Conservation (phyloP, 2,113 vertebrate species). For the Nerophis ophidion region DNA sequence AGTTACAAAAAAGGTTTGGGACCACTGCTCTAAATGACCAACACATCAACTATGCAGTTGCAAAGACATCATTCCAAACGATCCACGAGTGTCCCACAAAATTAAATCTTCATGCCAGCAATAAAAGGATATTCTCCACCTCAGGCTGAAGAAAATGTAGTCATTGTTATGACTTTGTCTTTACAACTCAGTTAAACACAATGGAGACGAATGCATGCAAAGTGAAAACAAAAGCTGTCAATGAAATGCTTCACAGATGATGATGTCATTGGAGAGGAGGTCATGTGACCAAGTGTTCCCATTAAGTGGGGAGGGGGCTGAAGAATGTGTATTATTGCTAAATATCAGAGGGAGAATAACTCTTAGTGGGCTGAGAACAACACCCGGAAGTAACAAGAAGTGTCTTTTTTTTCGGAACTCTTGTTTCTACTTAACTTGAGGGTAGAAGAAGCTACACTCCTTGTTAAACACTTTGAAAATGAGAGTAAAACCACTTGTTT, state of each 20-base stretch:
- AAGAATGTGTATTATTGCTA: constrained; percentile 52
- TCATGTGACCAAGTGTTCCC: constrained; percentile 40
- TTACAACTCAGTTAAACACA: constrained; percentile 34
- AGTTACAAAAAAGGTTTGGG: too few species aligned
- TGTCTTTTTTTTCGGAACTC: constrained; percentile 12
- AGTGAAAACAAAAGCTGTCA: not conserved
- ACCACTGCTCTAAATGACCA: too few species aligned
- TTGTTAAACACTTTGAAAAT: too few species aligned
- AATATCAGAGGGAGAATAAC: constrained; percentile 60
- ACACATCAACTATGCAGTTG: too few species aligned
- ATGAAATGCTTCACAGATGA: not conserved
- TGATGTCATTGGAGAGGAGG: constrained; percentile 20
- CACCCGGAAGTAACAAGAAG: constrained; percentile 24
- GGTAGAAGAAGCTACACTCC: too few species aligned
- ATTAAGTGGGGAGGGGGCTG: constrained; percentile 22
- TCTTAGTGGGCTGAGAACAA: constrained; percentile 56
- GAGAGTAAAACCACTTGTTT: too few species aligned
- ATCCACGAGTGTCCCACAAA: too few species aligned
- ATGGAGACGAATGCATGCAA: constrained; percentile 10
- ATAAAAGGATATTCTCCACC: constrained; percentile 9
- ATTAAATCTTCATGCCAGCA: too few species aligned
- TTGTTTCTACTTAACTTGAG: not conserved
- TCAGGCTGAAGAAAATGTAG: constrained; percentile 15
- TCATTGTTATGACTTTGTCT: constrained; percentile 53
- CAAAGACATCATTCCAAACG: too few species aligned